Conservation (phyloP, 1,140 invertebrate genomes). For the Drosophila jambulina region DNA sequence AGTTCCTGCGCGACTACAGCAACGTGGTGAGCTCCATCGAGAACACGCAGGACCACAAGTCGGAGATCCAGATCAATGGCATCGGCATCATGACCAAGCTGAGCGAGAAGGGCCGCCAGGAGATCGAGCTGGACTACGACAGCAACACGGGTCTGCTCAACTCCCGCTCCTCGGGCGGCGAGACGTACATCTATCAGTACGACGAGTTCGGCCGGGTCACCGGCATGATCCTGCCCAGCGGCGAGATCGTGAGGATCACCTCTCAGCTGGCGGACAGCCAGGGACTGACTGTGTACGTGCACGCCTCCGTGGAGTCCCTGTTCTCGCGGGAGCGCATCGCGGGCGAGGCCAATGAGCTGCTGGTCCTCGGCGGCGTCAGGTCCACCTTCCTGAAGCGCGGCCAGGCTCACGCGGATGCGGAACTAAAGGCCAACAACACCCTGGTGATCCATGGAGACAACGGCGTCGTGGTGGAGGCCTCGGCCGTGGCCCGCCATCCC, state of each 20-base stretch:
- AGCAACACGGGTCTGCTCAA: slow-evolving; percentile 92
- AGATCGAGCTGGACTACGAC: slow-evolving; percentile 94
- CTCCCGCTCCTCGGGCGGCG: slow-evolving; percentile 92
- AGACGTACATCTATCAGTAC: slow-evolving; percentile 95
- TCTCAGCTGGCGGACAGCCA: slow-evolving; percentile 91
- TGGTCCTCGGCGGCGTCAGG: slow-evolving; percentile 87
- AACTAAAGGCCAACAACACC: slow-evolving; percentile 92
- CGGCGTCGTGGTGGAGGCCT: slow-evolving; percentile 89
- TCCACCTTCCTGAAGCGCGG: slow-evolving; percentile 87
- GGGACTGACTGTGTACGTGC: slow-evolving; percentile 90
- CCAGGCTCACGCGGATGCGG: slow-evolving; percentile 89
- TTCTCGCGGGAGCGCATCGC: slow-evolving; percentile 71
- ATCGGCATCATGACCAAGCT: slow-evolving; percentile 94
- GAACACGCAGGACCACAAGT: slow-evolving; percentile 96
- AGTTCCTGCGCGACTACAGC: slow-evolving; percentile 95
- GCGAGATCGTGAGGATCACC: slow-evolving; percentile 92
- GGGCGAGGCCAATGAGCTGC: slow-evolving; percentile 84
- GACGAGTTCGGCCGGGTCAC: slow-evolving; percentile 93
- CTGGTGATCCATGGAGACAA: slow-evolving; percentile 89
- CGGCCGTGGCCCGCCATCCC: slow-evolving; percentile 93
- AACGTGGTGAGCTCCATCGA: slow-evolving; percentile 96
- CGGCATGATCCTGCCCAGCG: slow-evolving; percentile 94
- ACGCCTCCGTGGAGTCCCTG: slow-evolving; percentile 79
- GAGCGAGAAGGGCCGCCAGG: slow-evolving; percentile 91
- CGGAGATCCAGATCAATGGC: slow-evolving; percentile 94